Percentiles rank a stretch among this genome's conserved stretches.
Evolutionary conservation across 2,888 invertebrate species (phyloP).

Genomic region (Tinea pellionella): DNA sequence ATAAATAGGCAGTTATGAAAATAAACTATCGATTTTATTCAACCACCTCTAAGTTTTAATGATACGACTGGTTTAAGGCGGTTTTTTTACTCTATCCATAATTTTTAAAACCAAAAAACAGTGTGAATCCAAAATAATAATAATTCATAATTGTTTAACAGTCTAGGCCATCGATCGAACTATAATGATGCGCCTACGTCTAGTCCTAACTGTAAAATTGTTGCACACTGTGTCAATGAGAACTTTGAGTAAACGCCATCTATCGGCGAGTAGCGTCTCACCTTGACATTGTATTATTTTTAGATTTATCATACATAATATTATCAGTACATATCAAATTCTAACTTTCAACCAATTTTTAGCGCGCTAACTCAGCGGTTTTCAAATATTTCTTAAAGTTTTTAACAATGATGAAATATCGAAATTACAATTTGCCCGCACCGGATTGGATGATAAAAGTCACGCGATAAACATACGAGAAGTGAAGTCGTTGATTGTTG

Average conservation of each 20-base stretch:
- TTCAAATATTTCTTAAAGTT: background rate
- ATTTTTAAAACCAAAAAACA: no score
- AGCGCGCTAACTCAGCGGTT: background rate
- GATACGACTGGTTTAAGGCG: no score
- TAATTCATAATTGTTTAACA: no score
- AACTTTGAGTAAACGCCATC: background rate
- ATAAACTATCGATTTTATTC: no score
- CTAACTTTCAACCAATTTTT: background rate
- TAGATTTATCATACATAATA: background rate
- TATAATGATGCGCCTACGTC: background rate
- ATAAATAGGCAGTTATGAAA: no score
- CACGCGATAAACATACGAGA: slow-evolving; percentile 13
- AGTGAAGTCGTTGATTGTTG: background rate
- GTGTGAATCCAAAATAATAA: no score
- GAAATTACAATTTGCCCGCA: slow-evolving; percentile 4
- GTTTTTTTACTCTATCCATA: no score
- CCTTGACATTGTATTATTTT: slow-evolving; percentile 8
- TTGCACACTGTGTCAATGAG: background rate
- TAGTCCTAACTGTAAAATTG: background rate
- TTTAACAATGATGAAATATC: slow-evolving; percentile 7
- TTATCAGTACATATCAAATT: background rate
- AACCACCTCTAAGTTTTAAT: no score
- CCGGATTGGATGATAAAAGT: slow-evolving; percentile 8
- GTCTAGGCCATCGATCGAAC: no score
- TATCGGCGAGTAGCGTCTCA: background rate